These are phyloP conservation scores for Anguilla megastoma DNA, from an alignment of 2,797 vertebrate genomes.

Conservation along the genomic window DNA sequence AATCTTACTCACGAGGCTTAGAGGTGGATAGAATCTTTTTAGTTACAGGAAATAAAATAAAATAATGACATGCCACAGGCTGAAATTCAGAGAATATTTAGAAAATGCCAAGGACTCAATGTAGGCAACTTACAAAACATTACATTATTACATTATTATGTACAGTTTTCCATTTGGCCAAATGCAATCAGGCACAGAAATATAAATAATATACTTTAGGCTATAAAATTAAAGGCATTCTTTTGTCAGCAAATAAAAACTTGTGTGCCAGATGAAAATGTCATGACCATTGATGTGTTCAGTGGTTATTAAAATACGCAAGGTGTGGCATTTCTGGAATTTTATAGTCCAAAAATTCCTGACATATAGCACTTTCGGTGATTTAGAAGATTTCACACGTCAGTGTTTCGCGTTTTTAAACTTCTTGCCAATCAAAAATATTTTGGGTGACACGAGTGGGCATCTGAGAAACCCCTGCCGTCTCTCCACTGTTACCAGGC, in stretches of 20 bases:
- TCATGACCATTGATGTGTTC: not conserved
- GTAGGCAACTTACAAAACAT: not conserved
- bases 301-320: not conserved
- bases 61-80: not conserved
- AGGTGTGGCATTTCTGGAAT: not conserved
- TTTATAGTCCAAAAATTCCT: not conserved
- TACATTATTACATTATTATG: too few species aligned
- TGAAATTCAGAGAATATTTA: not conserved
- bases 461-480: too few species aligned
- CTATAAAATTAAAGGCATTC: not conserved
- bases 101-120: not conserved
- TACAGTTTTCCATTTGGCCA: not conserved
- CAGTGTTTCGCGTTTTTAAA: not conserved
- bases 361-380: not conserved
- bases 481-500: not conserved
- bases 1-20: not conserved
- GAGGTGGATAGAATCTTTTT: not conserved
- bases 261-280: not conserved
- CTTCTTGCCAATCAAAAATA: not conserved
- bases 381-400: not conserved
- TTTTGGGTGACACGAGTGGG: not conserved
- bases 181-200: not conserved
- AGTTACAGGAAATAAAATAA: not conserved
- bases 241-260: not conserved
- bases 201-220: not conserved